A percentile compares a stretch with the other conserved stretches of the same genome.
Conservation (phyloP, 2,113 vertebrate species). For the Neogobius melanostomus region DNA sequence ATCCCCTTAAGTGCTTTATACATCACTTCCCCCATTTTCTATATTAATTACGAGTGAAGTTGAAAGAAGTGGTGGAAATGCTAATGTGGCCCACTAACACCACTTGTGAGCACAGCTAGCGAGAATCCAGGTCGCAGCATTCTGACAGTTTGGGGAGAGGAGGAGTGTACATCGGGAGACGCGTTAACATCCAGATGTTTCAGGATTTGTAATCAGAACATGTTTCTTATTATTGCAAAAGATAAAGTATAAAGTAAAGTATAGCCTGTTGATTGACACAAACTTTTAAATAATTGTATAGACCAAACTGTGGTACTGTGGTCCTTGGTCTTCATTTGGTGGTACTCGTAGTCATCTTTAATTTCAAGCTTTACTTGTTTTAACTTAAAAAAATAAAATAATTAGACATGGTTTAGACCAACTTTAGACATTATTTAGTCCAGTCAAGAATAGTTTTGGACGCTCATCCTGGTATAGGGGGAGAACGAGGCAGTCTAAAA, state of each 20-base stretch:
- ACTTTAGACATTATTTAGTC: no score
- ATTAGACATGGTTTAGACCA: no score
- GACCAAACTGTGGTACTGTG: no score
- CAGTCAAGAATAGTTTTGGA: no score
- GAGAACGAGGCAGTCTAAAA: no score
- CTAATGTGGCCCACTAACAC: slow-evolving; percentile 62
- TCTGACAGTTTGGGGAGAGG: slow-evolving; percentile 9
- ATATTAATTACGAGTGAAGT: slow-evolving; percentile 64
- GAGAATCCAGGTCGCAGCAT: slow-evolving; percentile 58
- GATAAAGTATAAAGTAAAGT: not conserved
- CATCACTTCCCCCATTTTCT: slow-evolving; percentile 45
- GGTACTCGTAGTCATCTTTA: no score
- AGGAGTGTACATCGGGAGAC: slow-evolving; percentile 18
- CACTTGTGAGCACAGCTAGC: slow-evolving; percentile 25
- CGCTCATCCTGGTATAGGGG: no score
- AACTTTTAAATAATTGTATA: no score
- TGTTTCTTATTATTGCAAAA: not conserved
- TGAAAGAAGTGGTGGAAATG: slow-evolving; percentile 57
- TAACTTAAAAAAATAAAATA: no score
- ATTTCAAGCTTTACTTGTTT: no score
- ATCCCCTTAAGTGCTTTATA: slow-evolving; percentile 57
- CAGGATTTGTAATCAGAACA: slow-evolving; percentile 40
- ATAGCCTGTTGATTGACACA: no score
- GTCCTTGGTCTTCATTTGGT: no score
- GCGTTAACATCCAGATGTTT: slow-evolving; percentile 45